phyloP scores from a whole-genome alignment of 1,140 invertebrate genomes.

The Brachystomella parvula region DNA sequence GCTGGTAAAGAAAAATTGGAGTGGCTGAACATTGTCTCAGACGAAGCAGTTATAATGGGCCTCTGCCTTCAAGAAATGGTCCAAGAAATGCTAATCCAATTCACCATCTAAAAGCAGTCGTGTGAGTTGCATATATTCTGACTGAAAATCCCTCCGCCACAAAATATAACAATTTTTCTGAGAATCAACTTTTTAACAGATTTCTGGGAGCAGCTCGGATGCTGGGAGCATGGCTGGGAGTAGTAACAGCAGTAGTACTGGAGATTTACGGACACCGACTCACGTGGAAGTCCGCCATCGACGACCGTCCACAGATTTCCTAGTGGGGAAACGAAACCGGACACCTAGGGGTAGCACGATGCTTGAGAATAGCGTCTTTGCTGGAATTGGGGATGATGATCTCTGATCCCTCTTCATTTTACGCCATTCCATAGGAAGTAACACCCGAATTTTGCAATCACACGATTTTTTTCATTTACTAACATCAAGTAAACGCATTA shows the following conservation, averaged over 20 bases:
- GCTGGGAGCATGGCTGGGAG: background rate
- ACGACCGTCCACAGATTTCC: constrained; percentile 43
- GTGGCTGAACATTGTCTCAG: constrained; percentile 83
- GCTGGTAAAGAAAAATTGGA: constrained; percentile 82
- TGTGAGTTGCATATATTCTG: constrained; percentile 47
- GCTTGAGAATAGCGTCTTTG: constrained; percentile 78
- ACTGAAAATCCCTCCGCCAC: constrained; percentile 37
- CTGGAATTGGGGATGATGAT: constrained; percentile 83
- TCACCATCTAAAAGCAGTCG: constrained; percentile 22
- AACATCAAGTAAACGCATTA: no score
- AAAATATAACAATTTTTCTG: constrained; percentile 39
- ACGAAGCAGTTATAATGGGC: constrained; percentile 89
- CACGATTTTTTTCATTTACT: no score
- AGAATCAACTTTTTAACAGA: constrained; percentile 22
- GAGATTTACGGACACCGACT: constrained; percentile 45
- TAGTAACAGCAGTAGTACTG: constrained; percentile 9
- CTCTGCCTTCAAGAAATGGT: constrained; percentile 91
- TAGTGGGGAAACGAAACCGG: constrained; percentile 19
- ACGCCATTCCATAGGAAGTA: no score
- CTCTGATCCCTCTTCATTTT: no score
- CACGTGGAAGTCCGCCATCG: constrained; percentile 43
- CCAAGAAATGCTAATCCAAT: constrained; percentile 60
- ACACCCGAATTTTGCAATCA: no score
- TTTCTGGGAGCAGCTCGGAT: constrained; percentile 28
- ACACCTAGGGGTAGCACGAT: constrained; percentile 32